Conservation (phyloP, 2,888 invertebrate genomes). For the Cheilosia urbana region DNA sequence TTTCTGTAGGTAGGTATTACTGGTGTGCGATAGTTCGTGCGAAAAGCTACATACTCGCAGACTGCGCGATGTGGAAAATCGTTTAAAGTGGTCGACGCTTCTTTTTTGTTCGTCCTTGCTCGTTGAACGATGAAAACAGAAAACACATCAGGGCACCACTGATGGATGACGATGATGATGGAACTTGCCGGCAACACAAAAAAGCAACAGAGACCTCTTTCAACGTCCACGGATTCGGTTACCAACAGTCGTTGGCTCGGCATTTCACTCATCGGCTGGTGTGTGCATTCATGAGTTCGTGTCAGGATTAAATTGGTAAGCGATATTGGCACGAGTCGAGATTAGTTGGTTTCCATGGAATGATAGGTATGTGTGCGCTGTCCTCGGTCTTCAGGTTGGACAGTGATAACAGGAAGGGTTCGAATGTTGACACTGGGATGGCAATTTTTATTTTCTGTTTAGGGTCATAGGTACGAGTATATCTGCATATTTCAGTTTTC, state of each 20-base stretch:
- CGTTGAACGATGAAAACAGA: slow-evolving; percentile 47
- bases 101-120: not conserved
- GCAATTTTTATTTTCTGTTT: not conserved
- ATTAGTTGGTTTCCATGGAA: slow-evolving; percentile 68
- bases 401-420: slow-evolving; percentile 57
- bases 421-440: slow-evolving; percentile 59
- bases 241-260: slow-evolving; percentile 43
- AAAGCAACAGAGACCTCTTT: slow-evolving; percentile 29
- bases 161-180: slow-evolving; percentile 68
- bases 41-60: slow-evolving; percentile 51
- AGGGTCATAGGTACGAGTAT: slow-evolving; percentile 21
- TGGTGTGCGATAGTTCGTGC: slow-evolving; percentile 71
- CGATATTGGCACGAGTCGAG: slow-evolving; percentile 75
- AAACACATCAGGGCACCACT: slow-evolving; percentile 64
- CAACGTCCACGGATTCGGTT: slow-evolving; percentile 42
- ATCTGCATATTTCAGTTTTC: slow-evolving; percentile 46
- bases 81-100: slow-evolving; percentile 67
- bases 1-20: not conserved
- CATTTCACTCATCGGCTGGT: slow-evolving; percentile 37
- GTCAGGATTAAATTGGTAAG: slow-evolving; percentile 75
- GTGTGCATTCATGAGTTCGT: slow-evolving; percentile 59
- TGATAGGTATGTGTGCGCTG: slow-evolving; percentile 20
- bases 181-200: slow-evolving; percentile 20
- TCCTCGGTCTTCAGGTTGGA: slow-evolving; percentile 30
- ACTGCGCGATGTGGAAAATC: slow-evolving; percentile 70